Evolutionary conservation across 2,888 invertebrate genomes (phyloP).

Genomic region (Hirtodrosophila confusa): DNA sequence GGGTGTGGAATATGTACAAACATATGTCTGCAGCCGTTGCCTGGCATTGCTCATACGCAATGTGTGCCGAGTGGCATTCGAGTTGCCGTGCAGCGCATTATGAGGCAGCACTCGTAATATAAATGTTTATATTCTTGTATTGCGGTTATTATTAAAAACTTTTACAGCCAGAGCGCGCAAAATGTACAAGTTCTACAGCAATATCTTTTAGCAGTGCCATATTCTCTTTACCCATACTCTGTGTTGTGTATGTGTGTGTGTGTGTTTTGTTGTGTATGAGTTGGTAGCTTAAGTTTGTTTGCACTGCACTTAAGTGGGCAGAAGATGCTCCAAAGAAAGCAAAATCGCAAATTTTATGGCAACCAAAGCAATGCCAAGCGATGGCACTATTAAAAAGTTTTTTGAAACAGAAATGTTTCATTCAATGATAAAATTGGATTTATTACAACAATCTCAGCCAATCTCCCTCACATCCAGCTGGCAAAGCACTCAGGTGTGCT

Average conservation of each 20-base stretch:
- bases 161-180: constrained; percentile 67
- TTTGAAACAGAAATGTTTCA: constrained; percentile 30
- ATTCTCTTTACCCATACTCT: background rate
- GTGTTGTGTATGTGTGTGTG: constrained; percentile 1
- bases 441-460: constrained; percentile 34
- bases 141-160: constrained; percentile 80
- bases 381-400: constrained; percentile 75
- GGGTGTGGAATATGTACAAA: constrained; percentile 6
- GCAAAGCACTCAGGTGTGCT: constrained; percentile 2
- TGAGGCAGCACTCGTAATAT: constrained; percentile 74
- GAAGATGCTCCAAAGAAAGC: constrained; percentile 25
- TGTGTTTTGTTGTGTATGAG: constrained; percentile 11
- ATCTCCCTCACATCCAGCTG: too few species aligned
- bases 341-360: constrained; percentile 54
- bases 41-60: constrained; percentile 67
- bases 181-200: constrained; percentile 68
- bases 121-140: constrained; percentile 80
- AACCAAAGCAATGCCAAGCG: constrained; percentile 63
- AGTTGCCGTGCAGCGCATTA: constrained; percentile 54
- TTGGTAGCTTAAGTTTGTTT: constrained; percentile 66
- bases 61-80: constrained; percentile 42
- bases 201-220: constrained; percentile 52
- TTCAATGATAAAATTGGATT: constrained; percentile 71
- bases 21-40: constrained; percentile 14
- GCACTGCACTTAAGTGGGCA: constrained; percentile 67